These are phyloP conservation scores for Fragum fragum DNA, from an alignment of 2,888 invertebrate genomes.

Conservation along the genomic window DNA sequence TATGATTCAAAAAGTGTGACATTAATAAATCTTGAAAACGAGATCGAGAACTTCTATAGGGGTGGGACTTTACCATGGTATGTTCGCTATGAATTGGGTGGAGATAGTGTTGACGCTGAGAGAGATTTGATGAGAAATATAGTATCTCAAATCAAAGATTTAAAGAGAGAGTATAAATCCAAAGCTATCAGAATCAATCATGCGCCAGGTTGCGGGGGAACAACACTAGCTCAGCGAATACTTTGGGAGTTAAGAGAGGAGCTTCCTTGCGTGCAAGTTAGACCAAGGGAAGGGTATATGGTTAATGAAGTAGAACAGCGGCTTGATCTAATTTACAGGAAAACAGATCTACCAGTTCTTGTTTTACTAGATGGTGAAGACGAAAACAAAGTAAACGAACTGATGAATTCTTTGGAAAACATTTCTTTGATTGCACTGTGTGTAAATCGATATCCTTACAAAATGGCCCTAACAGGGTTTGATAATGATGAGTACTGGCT, in stretches of 20 bases:
- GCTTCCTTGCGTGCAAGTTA: constrained; percentile 64
- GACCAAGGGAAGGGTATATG: constrained; percentile 35
- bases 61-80: constrained; percentile 69
- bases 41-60: constrained; percentile 63
- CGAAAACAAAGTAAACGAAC: constrained; percentile 48
- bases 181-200: constrained; percentile 58
- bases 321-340: constrained; percentile 58
- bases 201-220: constrained; percentile 71
- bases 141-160: constrained; percentile 40
- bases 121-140: constrained; percentile 50
- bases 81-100: constrained; percentile 55
- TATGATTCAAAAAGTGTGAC: constrained; percentile 31
- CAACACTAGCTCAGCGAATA: constrained; percentile 68
- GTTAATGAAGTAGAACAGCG: constrained; percentile 52
- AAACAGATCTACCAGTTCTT: constrained; percentile 60
- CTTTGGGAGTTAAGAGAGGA: constrained; percentile 59
- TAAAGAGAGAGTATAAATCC: constrained; percentile 41
- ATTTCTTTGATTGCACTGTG: constrained; percentile 54
- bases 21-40: constrained; percentile 46
- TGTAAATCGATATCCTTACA: constrained; percentile 64
- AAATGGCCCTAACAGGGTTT: not conserved
- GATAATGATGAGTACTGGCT: not conserved
- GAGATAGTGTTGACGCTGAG: constrained; percentile 56
- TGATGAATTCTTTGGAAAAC: not conserved
- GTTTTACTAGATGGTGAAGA: constrained; percentile 69